Evolutionary conservation across 2,888 invertebrate species (phyloP).

Genomic region (Eumerus sabulonum): DNA sequence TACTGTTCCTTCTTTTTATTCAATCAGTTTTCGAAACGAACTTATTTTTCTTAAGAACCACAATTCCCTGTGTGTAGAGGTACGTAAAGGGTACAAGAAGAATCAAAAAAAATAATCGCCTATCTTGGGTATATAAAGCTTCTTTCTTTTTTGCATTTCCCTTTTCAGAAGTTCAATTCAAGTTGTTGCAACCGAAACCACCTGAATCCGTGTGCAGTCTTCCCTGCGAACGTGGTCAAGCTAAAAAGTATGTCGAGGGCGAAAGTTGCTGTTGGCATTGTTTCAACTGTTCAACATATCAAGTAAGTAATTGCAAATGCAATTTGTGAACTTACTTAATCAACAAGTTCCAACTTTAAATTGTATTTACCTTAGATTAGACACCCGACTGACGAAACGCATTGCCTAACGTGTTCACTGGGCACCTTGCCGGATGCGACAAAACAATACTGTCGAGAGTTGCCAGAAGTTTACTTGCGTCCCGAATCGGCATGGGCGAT

Average conservation of each 20-base stretch:
- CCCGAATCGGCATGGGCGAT: constrained; percentile 94
- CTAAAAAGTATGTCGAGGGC: constrained; percentile 94
- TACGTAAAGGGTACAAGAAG: too few relatives aligned
- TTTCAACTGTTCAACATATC: constrained; percentile 92
- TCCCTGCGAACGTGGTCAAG: constrained; percentile 92
- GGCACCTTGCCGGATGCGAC: constrained; percentile 90
- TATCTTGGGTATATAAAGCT: too few relatives aligned
- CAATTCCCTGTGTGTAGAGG: too few relatives aligned
- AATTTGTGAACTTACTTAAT: constrained; percentile 27
- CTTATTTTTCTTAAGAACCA: too few relatives aligned
- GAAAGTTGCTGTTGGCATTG: constrained; percentile 98
- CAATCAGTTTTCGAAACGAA: too few relatives aligned
- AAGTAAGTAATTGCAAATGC: constrained; percentile 80
- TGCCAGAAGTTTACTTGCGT: constrained; percentile 90
- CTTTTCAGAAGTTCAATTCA: constrained; percentile 88
- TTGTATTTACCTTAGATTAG: constrained; percentile 83
- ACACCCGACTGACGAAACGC: constrained; percentile 88
- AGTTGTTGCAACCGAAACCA: constrained; percentile 86
- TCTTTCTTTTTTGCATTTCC: too few relatives aligned
- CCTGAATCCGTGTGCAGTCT: constrained; percentile 95
- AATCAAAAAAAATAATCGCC: too few relatives aligned
- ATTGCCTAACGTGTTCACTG: constrained; percentile 89
- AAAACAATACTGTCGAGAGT: constrained; percentile 86
- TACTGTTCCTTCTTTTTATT: too few relatives aligned
- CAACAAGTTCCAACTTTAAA: constrained; percentile 10